These are phyloP conservation scores for Chiridota heheva DNA, from an alignment of 35 echinoderm and acorn worm genomes.

Conservation along the genomic window DNA sequence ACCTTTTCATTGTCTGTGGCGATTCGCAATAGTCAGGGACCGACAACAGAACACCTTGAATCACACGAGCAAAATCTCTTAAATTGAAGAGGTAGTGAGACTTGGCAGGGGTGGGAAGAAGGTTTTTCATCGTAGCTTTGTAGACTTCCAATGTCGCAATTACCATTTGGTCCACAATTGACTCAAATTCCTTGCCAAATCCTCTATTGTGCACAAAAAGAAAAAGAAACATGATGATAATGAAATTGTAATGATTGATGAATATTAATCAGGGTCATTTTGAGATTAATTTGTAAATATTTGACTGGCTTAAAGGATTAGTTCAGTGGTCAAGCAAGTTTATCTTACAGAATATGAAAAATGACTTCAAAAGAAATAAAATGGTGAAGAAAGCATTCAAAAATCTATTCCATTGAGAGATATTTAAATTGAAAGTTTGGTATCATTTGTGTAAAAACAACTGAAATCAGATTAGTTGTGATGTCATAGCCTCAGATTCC, in stretches of 20 bases:
- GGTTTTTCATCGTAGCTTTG: slow-evolving; percentile 88
- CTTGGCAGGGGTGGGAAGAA: slow-evolving; percentile 93
- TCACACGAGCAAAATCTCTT: slow-evolving; percentile 87
- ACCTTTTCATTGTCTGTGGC: slow-evolving; percentile 86
- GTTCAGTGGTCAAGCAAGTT: too few species aligned
- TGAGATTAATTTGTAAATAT: too few species aligned
- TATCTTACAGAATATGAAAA: too few species aligned
- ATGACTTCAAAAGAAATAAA: too few species aligned
- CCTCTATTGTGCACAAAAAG: slow-evolving; percentile 51
- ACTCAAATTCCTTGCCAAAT: slow-evolving; percentile 89
- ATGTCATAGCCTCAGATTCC: too few species aligned
- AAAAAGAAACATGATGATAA: not conserved
- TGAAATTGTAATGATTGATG: not conserved
- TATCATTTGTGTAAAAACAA: too few species aligned
- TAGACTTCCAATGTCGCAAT: slow-evolving; percentile 75
- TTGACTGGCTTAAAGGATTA: too few species aligned
- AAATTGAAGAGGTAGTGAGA: slow-evolving; percentile 98
- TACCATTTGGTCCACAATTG: slow-evolving; percentile 71
- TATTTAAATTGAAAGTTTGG: too few species aligned
- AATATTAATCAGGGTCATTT: too few species aligned
- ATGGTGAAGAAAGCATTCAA: too few species aligned
- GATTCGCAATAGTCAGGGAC: slow-evolving; percentile 88
- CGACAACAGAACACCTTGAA: slow-evolving; percentile 90
- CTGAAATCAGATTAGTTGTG: too few species aligned
- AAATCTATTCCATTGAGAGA: too few species aligned